Percentiles rank a stretch among this genome's conserved stretches.
These are phyloP conservation scores for Toxotes lorentzi DNA, from an alignment of 2,797 vertebrate genomes.

Conservation along the genomic window DNA sequence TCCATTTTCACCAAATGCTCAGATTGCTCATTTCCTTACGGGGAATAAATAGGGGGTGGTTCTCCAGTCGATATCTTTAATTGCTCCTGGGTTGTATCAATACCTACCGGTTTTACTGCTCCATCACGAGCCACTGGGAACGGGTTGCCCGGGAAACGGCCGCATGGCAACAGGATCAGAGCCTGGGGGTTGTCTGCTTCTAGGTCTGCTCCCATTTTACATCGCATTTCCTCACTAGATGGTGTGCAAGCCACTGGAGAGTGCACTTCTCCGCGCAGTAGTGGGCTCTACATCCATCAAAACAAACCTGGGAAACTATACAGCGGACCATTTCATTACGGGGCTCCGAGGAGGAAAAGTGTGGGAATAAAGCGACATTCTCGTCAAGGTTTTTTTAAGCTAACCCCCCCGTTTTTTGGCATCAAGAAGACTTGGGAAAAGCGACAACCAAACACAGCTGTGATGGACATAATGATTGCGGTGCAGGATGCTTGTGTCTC, in stretches of 20 bases:
- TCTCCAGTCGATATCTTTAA: constrained; percentile 80
- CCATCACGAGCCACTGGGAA: constrained; percentile 90
- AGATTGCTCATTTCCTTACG: constrained; percentile 59
- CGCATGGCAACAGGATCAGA: constrained; percentile 99
- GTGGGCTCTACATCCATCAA: constrained; percentile 80
- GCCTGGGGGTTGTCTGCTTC: constrained; percentile 93
- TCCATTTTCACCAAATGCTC: constrained; percentile 51
- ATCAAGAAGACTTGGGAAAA: constrained; percentile 72
- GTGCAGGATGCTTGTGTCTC: constrained; percentile 96
- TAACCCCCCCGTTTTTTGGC: constrained; percentile 21
- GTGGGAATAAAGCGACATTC: constrained; percentile 73
- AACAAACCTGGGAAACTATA: constrained; percentile 79
- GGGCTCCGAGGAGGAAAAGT: constrained; percentile 75
- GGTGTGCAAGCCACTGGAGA: constrained; percentile 93
- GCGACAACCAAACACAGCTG: constrained; percentile 78
- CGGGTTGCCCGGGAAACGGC: constrained; percentile 99
- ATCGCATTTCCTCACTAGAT: constrained; percentile 94
- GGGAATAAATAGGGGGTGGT: constrained; percentile 60
- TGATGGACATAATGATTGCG: constrained; percentile 96
- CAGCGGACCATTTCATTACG: constrained; percentile 75
- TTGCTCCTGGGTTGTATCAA: constrained; percentile 81
- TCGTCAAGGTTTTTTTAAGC: constrained; percentile 45
- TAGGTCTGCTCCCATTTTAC: constrained; percentile 91
- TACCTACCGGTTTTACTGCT: constrained; percentile 83
- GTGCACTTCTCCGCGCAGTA: constrained; percentile 84